Evolutionary conservation across 2,113 vertebrate genomes (phyloP).

Genomic region (Podilymbus podiceps): DNA sequence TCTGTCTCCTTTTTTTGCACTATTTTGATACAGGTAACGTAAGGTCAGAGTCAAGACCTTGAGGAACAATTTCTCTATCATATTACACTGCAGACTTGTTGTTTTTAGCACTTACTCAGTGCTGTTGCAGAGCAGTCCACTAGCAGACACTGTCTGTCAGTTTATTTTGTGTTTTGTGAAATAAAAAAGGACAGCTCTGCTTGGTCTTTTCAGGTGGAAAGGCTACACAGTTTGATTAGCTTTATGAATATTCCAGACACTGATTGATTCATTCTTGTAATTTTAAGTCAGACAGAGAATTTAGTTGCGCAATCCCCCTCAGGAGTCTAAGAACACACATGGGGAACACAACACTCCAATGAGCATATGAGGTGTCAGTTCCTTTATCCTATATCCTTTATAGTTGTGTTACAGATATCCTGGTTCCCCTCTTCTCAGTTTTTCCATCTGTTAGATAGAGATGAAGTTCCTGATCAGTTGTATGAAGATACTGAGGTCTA

Average conservation of each 20-base stretch:
- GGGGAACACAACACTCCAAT: background rate
- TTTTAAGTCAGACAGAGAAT: background rate
- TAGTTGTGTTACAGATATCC: background rate
- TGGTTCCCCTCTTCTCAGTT: background rate
- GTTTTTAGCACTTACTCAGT: background rate
- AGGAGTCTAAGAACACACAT: background rate
- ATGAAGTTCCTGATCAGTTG: background rate
- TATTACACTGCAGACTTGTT: background rate
- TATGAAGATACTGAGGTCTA: background rate
- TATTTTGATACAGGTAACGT: conserved; percentile 39
- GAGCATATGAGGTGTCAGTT: background rate
- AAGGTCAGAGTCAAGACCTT: conserved; percentile 23
- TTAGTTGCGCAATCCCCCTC: background rate
- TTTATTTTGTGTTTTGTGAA: conserved; percentile 21
- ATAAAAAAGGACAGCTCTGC: background rate
- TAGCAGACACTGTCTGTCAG: background rate
- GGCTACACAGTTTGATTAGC: background rate
- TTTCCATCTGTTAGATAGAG: background rate
- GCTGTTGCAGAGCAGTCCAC: conserved; percentile 4
- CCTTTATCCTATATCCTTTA: no score
- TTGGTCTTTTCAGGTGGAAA: background rate
- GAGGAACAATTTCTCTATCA: conserved; percentile 27
- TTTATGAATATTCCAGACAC: background rate
- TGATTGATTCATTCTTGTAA: background rate
- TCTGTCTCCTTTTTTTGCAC: conserved; percentile 53